phyloP scores from a whole-genome alignment of 2,113 vertebrate species.

The Mustela lutreola region DNA sequence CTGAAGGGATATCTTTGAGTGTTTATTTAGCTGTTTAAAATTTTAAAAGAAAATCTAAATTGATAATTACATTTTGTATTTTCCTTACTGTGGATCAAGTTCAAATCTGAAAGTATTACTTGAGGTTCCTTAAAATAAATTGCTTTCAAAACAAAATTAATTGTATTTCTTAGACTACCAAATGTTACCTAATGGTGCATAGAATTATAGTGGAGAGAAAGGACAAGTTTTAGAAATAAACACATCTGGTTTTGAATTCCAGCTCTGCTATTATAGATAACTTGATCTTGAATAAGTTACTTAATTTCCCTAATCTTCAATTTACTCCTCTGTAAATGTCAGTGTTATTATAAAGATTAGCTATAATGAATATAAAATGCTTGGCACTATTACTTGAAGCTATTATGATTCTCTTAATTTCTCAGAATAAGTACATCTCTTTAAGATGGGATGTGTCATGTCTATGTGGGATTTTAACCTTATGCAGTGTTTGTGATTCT shows the following conservation, averaged over 20 bases:
- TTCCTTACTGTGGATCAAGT: neutral
- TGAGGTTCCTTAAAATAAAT: slow-evolving; percentile 37
- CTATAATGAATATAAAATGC: neutral
- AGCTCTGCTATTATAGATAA: neutral
- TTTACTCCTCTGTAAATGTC: neutral
- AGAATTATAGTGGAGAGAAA: neutral
- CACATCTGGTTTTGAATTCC: neutral
- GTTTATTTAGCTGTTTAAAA: neutral
- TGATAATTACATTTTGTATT: neutral
- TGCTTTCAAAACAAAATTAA: slow-evolving; percentile 7
- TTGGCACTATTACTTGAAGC: neutral
- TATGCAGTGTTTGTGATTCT: neutral
- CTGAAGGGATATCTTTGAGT: neutral
- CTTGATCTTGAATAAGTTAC: neutral
- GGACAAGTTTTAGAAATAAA: neutral
- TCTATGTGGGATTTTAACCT: neutral
- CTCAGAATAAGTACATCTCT: neutral
- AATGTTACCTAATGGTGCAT: neutral
- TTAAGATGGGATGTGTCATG: neutral
- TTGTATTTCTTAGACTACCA: neutral
- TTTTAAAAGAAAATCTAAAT: neutral
- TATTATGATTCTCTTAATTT: slow-evolving; percentile 45
- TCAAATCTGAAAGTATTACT: neutral
- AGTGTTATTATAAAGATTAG: neutral
- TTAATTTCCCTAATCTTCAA: neutral